Conservation (phyloP, 1,140 invertebrate species). For the Acyrthosiphon pisum region DNA sequence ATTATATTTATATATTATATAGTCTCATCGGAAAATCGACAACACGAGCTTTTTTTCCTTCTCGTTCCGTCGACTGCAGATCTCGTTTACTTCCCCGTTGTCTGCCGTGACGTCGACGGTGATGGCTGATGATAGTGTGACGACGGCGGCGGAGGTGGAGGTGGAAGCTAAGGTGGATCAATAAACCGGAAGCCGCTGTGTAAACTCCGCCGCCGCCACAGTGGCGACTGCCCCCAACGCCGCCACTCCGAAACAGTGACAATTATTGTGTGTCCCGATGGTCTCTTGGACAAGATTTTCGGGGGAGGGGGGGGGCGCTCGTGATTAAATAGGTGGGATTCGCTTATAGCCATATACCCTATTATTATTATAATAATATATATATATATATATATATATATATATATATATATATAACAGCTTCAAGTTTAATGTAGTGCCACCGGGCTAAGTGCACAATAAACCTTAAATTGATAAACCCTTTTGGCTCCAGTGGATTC, state of each 20-base stretch:
- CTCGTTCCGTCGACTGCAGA: not conserved
- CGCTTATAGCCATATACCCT: not conserved
- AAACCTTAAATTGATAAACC: slow-evolving; percentile 16
- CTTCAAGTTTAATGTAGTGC: not conserved
- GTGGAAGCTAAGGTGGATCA: not conserved
- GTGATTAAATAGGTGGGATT: not conserved
- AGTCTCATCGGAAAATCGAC: not conserved
- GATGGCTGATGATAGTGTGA: not conserved
- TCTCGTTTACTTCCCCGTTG: not conserved
- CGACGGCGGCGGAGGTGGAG: not conserved
- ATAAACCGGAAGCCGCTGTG: not conserved
- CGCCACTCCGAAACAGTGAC: not conserved
- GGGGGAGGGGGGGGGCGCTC: too few species aligned
- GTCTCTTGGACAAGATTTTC: not conserved
- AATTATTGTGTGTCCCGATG: not conserved
- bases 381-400: not conserved
- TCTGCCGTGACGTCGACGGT: not conserved
- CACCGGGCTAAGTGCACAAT: not conserved
- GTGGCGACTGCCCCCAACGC: too few species aligned
- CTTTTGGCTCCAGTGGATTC: not conserved
- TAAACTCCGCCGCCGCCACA: not conserved
- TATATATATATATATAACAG: not conserved
- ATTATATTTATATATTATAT: too few species aligned
- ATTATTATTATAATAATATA: not conserved
- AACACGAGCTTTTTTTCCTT: not conserved